Evolutionary conservation across 2,113 vertebrate species (phyloP), one percentile per base, ranked within the genome.

Genomic region (Epinephelus cyanopodus): DNA sequence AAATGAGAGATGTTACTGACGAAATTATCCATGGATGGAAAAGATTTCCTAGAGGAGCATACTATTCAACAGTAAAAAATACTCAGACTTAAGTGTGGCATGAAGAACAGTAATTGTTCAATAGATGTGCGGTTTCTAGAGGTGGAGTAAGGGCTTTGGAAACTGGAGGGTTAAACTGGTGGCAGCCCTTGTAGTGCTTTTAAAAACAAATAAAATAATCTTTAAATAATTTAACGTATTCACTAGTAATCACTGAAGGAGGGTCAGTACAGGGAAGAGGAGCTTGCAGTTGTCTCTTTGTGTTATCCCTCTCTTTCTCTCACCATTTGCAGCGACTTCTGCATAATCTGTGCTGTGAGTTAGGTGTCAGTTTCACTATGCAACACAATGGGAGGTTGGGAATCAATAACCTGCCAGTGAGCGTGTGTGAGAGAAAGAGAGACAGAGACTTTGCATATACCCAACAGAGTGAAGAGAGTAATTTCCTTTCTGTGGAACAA

Each of bases 401-500:
- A 89, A 93, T 93, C 93, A 89, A 94, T 94, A 90, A 87, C 62
- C 74, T 85, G 83, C 79, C 72, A 82, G 67, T 58, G 62, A 77
- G 76, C 68, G 65, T 66, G 78, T 29, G 33, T 58, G 60, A 33
- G 56, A 64, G 77, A 68, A 69, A 79, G 72, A 56, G 74, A 84
- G 39, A 66, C 62, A 64, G 77, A 72, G 82, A 73, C 75, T 91
- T 84, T 92, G 90, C 82, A 90, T 89, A 87, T 69, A 83, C 84
- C 85, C 90, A 92, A 53, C 83, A 61, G 84, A 83, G 74, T 81
- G 76, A 50, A 82, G 79, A 75, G 74, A 89, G 87, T 91, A 27
- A 90, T 92, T 93, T 90, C 66, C 87, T 90, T 75, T 86, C 72
- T 74, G 33, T 84, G 82, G 84, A 88, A 90, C 87, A 89, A 86